Evolutionary conservation across 1,140 invertebrate genomes (phyloP).

Genomic region (Armadillidium nasatum): DNA sequence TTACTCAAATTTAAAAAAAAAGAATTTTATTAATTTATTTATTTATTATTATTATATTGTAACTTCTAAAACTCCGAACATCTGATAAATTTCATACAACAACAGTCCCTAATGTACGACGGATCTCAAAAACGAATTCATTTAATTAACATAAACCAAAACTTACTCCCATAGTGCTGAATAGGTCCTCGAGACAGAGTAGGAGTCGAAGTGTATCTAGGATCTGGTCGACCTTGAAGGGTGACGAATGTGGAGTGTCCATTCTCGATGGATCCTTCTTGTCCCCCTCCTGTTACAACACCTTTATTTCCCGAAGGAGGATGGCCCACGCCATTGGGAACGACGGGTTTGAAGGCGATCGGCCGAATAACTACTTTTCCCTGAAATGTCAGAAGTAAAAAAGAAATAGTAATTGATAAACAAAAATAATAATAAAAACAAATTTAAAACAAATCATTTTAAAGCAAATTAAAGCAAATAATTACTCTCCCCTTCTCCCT

Average conservation of each 20-base stretch:
- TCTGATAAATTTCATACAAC: no score
- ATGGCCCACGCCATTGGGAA: conserved; percentile 51
- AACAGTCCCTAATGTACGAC: no score
- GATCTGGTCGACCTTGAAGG: conserved; percentile 29
- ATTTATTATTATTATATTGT: no score
- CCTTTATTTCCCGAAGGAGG: conserved; percentile 46
- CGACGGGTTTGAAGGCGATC: conserved; percentile 65
- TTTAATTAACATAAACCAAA: conserved; percentile 7
- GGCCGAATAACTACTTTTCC: conserved; percentile 65
- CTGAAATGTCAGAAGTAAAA: conserved; percentile 47
- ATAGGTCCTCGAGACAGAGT: conserved; percentile 59
- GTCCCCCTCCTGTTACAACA: not conserved
- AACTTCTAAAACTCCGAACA: no score
- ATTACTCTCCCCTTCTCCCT: no score
- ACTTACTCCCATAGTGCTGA: conserved; percentile 64
- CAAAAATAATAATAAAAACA: not conserved
- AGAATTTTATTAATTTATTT: no score
- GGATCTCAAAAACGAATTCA: no score
- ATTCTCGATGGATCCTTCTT: not conserved
- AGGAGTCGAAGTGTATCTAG: conserved; percentile 61
- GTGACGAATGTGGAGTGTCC: not conserved
- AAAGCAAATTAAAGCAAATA: no score
- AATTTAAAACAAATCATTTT: no score
- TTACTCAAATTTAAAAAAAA: no score
- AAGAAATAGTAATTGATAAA: not conserved